phyloP scores from a whole-genome alignment of 1,140 invertebrate species.

The Sinonovacula constricta region DNA sequence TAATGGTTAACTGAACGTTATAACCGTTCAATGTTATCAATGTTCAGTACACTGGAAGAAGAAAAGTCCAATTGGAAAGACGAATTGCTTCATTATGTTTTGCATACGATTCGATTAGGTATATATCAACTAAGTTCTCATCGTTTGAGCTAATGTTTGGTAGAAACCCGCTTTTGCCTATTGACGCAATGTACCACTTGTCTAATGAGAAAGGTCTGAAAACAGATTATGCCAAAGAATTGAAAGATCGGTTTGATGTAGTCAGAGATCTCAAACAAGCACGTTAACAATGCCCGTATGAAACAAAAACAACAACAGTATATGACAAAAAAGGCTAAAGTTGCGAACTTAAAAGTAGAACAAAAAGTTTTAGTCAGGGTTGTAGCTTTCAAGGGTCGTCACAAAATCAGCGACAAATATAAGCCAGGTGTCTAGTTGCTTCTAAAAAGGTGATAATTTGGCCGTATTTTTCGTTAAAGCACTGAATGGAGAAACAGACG shows the following conservation, averaged over 20 bases:
- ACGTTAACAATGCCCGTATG: not conserved
- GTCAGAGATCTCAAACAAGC: not conserved
- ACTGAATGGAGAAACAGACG: too few species aligned
- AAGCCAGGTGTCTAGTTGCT: not conserved
- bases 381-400: conserved; percentile 1
- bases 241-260: not conserved
- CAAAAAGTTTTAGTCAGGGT: conserved; percentile 11
- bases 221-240: conserved; percentile 13
- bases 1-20: conserved; percentile 5
- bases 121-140: conserved; percentile 1
- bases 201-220: not conserved
- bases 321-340: not conserved
- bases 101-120: conserved; percentile 5
- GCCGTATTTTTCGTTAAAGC: too few species aligned
- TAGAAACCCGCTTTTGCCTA: not conserved
- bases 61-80: conserved; percentile 51
- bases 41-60: conserved; percentile 13
- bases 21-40: conserved; percentile 15
- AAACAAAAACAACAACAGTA: not conserved
- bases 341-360: not conserved
- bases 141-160: conserved; percentile 16
- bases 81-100: not conserved
- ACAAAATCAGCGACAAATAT: conserved; percentile 10
- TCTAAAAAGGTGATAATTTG: too few species aligned
- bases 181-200: not conserved